phyloP scores from a whole-genome alignment of 2,113 vertebrate species.

The Odontesthes bonariensis region DNA sequence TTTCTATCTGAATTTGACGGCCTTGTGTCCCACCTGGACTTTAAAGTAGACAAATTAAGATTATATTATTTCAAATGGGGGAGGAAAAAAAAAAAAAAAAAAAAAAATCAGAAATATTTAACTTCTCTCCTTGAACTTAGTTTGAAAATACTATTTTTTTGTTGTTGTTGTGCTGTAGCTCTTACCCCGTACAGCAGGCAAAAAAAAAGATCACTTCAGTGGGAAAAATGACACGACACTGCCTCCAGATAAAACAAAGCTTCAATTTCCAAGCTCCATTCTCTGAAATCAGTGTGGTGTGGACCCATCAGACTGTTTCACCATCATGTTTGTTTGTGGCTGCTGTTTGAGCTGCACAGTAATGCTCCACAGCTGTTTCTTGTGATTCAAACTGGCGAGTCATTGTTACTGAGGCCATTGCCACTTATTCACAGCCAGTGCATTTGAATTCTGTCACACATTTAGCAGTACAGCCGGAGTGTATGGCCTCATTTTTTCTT shows the following conservation, averaged over 20 bases:
- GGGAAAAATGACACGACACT: constrained; percentile 7
- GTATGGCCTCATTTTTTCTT: constrained; percentile 25
- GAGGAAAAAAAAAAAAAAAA: background rate
- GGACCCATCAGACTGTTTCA: constrained; percentile 5
- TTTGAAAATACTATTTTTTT: constrained; percentile 28
- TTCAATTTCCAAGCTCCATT: constrained; percentile 11
- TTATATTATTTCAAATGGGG: background rate
- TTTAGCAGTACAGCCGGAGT: constrained; percentile 14
- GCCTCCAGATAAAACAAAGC: constrained; percentile 6
- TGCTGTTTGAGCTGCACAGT: constrained; percentile 3
- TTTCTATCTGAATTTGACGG: constrained; percentile 12
- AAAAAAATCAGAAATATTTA: background rate
- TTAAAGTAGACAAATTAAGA: background rate
- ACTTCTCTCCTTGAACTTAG: constrained; percentile 5
- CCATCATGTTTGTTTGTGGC: constrained; percentile 1
- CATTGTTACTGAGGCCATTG: constrained; percentile 32
- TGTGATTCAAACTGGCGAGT: constrained; percentile 24
- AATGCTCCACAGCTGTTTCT: constrained; percentile 12
- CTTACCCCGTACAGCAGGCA: background rate
- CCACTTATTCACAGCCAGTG: constrained; percentile 9
- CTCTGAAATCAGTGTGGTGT: constrained; percentile 13
- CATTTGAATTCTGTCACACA: constrained; percentile 26
- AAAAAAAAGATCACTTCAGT: background rate
- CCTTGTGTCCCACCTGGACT: constrained; percentile 8
- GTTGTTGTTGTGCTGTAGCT: constrained; percentile 14